Conservation (phyloP, 2,797 vertebrate genomes). For the Galagoides demidoff region DNA sequence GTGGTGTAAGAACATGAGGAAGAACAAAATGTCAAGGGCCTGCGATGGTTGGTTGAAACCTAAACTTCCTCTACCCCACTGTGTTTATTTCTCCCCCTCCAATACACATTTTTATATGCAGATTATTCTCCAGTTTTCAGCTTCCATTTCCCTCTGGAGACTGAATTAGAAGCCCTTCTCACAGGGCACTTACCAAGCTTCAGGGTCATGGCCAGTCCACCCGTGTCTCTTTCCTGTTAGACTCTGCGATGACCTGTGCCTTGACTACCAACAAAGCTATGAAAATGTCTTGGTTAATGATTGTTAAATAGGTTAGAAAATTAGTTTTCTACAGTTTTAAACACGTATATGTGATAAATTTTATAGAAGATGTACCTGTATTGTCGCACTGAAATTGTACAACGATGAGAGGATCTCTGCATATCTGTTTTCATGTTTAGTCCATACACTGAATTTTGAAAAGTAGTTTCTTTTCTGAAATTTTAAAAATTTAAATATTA, state of each 20-base stretch:
- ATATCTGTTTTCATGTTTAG: constrained; percentile 2
- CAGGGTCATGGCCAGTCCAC: not conserved
- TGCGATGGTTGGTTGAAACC: not conserved
- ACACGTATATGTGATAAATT: not conserved
- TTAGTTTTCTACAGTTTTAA: not conserved
- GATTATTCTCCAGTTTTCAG: not conserved
- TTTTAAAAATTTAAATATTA: not conserved
- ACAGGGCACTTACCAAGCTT: not conserved
- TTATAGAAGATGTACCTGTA: not conserved
- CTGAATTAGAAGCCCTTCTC: not conserved
- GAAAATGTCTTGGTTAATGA: not conserved
- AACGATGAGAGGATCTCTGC: not conserved
- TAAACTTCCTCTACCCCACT: not conserved
- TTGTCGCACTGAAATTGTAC: not conserved
- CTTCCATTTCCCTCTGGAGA: not conserved
- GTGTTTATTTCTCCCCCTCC: not conserved
- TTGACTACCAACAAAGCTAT: not conserved
- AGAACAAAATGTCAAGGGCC: not conserved
- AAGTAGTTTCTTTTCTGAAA: not conserved
- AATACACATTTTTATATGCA: fast-evolving
- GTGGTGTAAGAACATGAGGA: not conserved
- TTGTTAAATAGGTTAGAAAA: not conserved
- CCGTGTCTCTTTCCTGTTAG: not conserved
- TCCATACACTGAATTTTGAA: not conserved
- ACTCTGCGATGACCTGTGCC: not conserved